A percentile compares a stretch with the other conserved stretches of the same genome.
phyloP scores from a whole-genome alignment of 1,140 invertebrate species.

The Zaprionus africanus region DNA sequence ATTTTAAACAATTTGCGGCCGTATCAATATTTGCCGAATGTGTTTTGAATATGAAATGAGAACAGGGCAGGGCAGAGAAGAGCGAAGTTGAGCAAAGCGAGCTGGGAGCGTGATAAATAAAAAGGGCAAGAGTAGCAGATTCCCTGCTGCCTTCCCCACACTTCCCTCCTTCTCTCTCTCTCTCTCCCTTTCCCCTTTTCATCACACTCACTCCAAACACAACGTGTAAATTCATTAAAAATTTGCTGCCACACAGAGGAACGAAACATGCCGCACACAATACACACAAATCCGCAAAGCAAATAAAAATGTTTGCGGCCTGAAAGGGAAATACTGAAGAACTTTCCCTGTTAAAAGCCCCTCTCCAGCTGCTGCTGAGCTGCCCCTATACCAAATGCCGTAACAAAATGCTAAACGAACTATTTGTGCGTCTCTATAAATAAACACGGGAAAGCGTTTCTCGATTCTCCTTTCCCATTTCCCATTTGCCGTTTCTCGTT shows the following conservation, averaged over 20 bases:
- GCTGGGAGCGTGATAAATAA: not conserved
- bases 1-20: conserved; percentile 83
- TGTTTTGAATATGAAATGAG: conserved; percentile 83
- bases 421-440: conserved; percentile 76
- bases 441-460: conserved; percentile 67
- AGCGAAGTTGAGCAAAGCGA: not conserved
- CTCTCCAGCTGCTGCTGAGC: conserved; percentile 3
- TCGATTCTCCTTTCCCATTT: not conserved
- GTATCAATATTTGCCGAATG: conserved; percentile 84
- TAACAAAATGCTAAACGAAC: conserved; percentile 55
- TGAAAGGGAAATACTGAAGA: conserved; percentile 48
- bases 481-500: no score
- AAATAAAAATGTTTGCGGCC: conserved; percentile 77
- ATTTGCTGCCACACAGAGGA: conserved; percentile 70
- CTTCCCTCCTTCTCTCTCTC: not conserved
- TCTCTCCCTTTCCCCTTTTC: not conserved
- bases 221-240: conserved; percentile 78
- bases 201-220: conserved; percentile 5
- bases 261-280: conserved; percentile 48
- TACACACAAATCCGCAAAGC: conserved; percentile 73
- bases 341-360: conserved; percentile 51
- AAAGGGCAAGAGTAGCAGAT: conserved; percentile 3
- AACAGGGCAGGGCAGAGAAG: not conserved
- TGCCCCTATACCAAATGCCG: conserved; percentile 21
- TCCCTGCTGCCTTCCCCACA: not conserved